phyloP scores from a whole-genome alignment of 2,888 invertebrate genomes.

The Apeira syringaria region DNA sequence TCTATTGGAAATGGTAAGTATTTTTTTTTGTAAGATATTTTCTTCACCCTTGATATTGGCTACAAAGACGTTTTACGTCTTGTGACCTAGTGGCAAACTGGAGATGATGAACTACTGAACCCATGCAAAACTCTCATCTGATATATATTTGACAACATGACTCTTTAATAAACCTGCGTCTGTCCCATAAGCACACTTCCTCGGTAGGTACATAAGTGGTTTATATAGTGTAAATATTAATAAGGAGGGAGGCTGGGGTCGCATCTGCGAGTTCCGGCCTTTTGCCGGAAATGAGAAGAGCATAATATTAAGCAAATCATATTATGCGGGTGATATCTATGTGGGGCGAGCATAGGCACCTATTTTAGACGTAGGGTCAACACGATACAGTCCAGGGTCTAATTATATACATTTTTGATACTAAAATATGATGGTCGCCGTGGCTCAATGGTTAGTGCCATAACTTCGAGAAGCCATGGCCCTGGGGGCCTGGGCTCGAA shows the following conservation, averaged over 20 bases:
- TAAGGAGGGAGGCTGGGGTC: conserved; percentile 27
- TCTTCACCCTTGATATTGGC: too few species aligned
- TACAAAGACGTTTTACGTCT: too few species aligned
- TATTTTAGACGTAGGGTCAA: conserved; percentile 17
- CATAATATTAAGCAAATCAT: conserved; percentile 28
- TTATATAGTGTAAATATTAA: conserved; percentile 34
- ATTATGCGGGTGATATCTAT: conserved; percentile 19
- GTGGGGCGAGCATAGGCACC: conserved; percentile 9
- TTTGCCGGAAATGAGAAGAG: conserved; percentile 26
- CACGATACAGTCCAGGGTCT: not conserved
- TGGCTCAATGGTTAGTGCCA: too few species aligned
- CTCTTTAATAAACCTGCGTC: conserved; percentile 19
- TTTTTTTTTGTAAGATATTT: too few species aligned
- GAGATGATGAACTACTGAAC: conserved; percentile 15
- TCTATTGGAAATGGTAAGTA: too few species aligned
- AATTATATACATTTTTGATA: too few species aligned
- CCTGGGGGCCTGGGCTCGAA: too few species aligned
- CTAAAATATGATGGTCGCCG: too few species aligned
- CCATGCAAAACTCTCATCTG: conserved; percentile 1
- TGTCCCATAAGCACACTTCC: conserved; percentile 16
- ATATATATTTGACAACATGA: conserved; percentile 15
- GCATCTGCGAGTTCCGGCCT: conserved; percentile 29
- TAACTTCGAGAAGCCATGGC: too few species aligned
- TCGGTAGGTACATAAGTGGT: conserved; percentile 13
- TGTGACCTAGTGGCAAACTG: too few species aligned